phyloP scores from a whole-genome alignment of 2,888 invertebrate species.

The Campoletis raptor region DNA sequence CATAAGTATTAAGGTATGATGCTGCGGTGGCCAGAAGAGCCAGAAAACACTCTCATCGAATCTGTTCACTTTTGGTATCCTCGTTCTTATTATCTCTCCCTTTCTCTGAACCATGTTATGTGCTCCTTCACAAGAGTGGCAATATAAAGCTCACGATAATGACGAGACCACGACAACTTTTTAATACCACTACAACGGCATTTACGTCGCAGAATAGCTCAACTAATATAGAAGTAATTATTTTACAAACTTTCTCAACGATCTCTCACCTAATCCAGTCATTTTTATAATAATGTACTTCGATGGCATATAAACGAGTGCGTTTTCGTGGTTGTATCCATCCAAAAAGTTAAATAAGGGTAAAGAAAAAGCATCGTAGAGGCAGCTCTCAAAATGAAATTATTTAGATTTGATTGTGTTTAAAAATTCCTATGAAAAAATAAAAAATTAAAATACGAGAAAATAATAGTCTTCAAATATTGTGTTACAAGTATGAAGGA shows the following conservation, averaged over 20 bases:
- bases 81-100: constrained; percentile 5
- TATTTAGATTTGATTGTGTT: too few species aligned
- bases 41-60: constrained; percentile 70
- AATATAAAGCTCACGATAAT: constrained; percentile 69
- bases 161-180: constrained; percentile 59
- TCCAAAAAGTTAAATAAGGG: background rate
- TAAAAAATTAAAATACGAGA: too few species aligned
- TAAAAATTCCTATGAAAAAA: too few species aligned
- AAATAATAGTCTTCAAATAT: too few species aligned
- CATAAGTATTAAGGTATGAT: background rate
- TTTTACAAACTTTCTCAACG: constrained; percentile 40
- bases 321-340: background rate
- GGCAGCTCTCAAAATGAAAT: too few species aligned
- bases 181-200: constrained; percentile 15
- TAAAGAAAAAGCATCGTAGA: background rate
- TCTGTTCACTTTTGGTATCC: constrained; percentile 50
- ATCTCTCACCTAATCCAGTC: constrained; percentile 22
- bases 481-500: background rate
- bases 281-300: constrained; percentile 1
- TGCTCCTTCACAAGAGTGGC: constrained; percentile 62
- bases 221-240: constrained; percentile 45
- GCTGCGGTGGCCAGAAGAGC: constrained; percentile 7
- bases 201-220: constrained; percentile 37
- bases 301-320: background rate
- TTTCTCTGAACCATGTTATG: background rate